These are phyloP conservation scores for Calycopis cecrops DNA, from an alignment of 1,140 invertebrate genomes.

Conservation along the genomic window DNA sequence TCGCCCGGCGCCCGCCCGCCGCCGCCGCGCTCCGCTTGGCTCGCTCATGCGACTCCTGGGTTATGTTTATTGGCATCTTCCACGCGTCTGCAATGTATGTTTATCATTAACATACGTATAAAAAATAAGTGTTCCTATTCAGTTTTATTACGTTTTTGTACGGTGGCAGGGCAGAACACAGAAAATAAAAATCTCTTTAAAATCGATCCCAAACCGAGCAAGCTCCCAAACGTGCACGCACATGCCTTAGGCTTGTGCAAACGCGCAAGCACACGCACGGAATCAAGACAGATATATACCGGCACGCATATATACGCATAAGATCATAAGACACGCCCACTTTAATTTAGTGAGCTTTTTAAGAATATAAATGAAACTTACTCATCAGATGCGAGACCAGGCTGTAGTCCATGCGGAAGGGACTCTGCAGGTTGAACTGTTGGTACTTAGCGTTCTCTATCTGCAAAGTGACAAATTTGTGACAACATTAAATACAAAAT, in stretches of 20 bases:
- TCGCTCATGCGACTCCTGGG: slow-evolving; percentile 89
- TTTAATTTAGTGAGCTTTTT: too few species aligned
- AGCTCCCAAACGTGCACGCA: too few species aligned
- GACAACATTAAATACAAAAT: background rate
- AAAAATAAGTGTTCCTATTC: too few species aligned
- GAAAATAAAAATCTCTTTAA: too few species aligned
- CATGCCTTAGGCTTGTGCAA: too few species aligned
- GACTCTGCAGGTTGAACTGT: slow-evolving; percentile 84
- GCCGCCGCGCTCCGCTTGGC: slow-evolving; percentile 79
- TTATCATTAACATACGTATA: background rate
- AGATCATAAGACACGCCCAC: too few species aligned
- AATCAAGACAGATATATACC: too few species aligned
- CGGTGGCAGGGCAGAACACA: too few species aligned
- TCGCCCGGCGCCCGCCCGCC: slow-evolving; percentile 69
- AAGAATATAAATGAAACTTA: slow-evolving; percentile 75
- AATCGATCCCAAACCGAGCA: too few species aligned
- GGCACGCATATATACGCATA: too few species aligned
- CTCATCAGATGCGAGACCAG: slow-evolving; percentile 93
- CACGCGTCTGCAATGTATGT: slow-evolving; percentile 82
- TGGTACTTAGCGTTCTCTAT: slow-evolving; percentile 91
- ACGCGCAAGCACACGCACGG: too few species aligned
- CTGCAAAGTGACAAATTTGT: slow-evolving; percentile 63
- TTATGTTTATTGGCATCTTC: slow-evolving; percentile 93
- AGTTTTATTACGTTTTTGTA: background rate
- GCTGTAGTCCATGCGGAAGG: slow-evolving; percentile 91